phyloP scores from a whole-genome alignment of 1,140 invertebrate genomes.

The Wiebesia pumilae region DNA sequence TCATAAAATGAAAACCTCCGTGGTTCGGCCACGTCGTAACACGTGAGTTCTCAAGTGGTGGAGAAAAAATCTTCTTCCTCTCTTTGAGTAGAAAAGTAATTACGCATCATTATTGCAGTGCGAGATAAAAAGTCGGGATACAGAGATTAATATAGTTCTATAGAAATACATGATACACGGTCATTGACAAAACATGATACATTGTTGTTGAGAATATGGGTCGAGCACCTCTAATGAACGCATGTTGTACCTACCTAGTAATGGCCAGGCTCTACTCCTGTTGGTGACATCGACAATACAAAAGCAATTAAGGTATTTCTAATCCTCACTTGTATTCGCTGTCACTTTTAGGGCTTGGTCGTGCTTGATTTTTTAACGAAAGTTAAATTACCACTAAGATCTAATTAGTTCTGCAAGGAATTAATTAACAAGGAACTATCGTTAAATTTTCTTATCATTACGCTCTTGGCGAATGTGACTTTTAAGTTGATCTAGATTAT shows the following conservation, averaged over 20 bases:
- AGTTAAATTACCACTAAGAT: not conserved
- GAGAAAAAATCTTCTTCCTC: conserved; percentile 46
- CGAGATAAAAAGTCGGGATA: not conserved
- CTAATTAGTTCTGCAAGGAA: not conserved
- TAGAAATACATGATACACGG: not conserved
- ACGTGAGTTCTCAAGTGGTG: conserved; percentile 48
- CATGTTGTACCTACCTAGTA: not conserved
- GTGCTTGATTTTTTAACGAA: not conserved
- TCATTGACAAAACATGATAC: conserved; percentile 24
- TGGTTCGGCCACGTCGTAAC: conserved; percentile 54
- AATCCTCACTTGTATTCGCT: not conserved
- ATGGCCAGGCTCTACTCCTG: not conserved
- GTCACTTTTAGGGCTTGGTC: not conserved
- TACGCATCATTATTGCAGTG: not conserved
- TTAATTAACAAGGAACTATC: no score
- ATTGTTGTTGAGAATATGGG: conserved; percentile 10
- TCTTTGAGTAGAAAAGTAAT: not conserved
- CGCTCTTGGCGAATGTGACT: no score
- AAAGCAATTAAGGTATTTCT: not conserved
- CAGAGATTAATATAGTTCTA: not conserved
- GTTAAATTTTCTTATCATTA: no score
- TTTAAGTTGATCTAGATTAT: no score
- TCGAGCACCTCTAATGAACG: not conserved
- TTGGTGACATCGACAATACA: not conserved
- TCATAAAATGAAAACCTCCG: conserved; percentile 61